Conservation (phyloP, 1,140 invertebrate species). For the Cydia strobilella region DNA sequence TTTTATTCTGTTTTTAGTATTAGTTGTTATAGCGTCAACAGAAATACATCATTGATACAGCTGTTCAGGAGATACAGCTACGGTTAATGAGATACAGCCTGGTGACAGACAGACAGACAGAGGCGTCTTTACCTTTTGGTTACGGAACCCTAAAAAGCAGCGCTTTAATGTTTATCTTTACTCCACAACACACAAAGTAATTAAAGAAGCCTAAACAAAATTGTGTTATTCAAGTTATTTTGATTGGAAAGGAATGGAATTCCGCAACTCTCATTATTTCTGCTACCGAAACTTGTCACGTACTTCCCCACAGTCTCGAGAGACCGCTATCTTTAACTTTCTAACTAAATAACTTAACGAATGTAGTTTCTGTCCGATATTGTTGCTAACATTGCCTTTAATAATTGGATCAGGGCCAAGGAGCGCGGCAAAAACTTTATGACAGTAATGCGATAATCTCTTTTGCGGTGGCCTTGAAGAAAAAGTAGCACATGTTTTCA, state of each 20-base stretch:
- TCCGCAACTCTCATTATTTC: neutral
- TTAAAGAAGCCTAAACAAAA: neutral
- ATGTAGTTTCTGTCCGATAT: neutral
- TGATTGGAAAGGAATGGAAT: neutral
- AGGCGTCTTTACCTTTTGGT: too few relatives aligned
- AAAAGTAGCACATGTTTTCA: neutral
- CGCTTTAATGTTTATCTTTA: too few relatives aligned
- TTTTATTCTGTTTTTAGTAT: too few relatives aligned
- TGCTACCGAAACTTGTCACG: neutral
- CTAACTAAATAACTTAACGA: neutral
- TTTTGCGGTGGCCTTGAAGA: neutral
- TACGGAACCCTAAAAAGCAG: too few relatives aligned
- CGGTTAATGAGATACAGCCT: too few relatives aligned
- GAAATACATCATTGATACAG: too few relatives aligned
- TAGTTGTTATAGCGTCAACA: too few relatives aligned
- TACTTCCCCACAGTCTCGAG: neutral
- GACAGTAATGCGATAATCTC: neutral
- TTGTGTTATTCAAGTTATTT: neutral
- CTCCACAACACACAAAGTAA: too few relatives aligned
- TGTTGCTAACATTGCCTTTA: neutral
- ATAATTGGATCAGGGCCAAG: conserved; percentile 7
- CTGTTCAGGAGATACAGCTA: too few relatives aligned
- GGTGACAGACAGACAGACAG: too few relatives aligned
- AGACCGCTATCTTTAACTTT: neutral
- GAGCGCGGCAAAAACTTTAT: neutral